Evolutionary conservation across 2,888 invertebrate genomes (phyloP).

Genomic region (Ernsta delagoae): DNA sequence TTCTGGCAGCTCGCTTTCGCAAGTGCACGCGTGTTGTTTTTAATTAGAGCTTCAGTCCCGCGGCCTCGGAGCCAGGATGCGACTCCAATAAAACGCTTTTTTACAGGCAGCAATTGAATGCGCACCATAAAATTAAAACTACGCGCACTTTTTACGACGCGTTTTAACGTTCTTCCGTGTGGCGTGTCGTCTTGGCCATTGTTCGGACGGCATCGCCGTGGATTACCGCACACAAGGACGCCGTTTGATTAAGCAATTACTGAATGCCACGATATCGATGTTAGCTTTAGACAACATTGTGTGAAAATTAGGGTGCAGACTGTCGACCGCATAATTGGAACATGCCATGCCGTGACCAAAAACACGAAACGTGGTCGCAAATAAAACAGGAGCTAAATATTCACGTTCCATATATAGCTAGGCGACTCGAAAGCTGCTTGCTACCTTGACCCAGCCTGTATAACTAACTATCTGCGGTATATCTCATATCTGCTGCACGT

Average conservation of each 20-base stretch:
- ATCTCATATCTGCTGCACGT: slow-evolving; percentile 82
- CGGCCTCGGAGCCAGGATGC: slow-evolving; percentile 80
- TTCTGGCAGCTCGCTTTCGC: slow-evolving; percentile 64
- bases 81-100: slow-evolving; percentile 79
- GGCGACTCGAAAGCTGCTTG: slow-evolving; percentile 76
- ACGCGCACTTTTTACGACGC: slow-evolving; percentile 78
- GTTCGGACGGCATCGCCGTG: slow-evolving; percentile 56
- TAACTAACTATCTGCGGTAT: slow-evolving; percentile 56
- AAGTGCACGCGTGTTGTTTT: slow-evolving; percentile 72
- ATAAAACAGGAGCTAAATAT: slow-evolving; percentile 70
- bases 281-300: slow-evolving; percentile 62
- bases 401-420: slow-evolving; percentile 71
- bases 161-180: slow-evolving; percentile 78
- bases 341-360: slow-evolving; percentile 67
- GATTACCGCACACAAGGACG: slow-evolving; percentile 69
- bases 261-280: slow-evolving; percentile 57
- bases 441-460: slow-evolving; percentile 76
- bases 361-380: slow-evolving; percentile 53
- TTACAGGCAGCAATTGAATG: slow-evolving; percentile 82
- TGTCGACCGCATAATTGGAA: slow-evolving; percentile 56
- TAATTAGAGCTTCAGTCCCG: slow-evolving; percentile 78
- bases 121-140: slow-evolving; percentile 79
- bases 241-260: slow-evolving; percentile 70
- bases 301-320: slow-evolving; percentile 63
- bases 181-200: slow-evolving; percentile 65